A percentile compares a stretch with the other conserved stretches of the same genome.
phyloP scores from a whole-genome alignment of 2,113 vertebrate species.

The Protobothrops mucrosquamatus region DNA sequence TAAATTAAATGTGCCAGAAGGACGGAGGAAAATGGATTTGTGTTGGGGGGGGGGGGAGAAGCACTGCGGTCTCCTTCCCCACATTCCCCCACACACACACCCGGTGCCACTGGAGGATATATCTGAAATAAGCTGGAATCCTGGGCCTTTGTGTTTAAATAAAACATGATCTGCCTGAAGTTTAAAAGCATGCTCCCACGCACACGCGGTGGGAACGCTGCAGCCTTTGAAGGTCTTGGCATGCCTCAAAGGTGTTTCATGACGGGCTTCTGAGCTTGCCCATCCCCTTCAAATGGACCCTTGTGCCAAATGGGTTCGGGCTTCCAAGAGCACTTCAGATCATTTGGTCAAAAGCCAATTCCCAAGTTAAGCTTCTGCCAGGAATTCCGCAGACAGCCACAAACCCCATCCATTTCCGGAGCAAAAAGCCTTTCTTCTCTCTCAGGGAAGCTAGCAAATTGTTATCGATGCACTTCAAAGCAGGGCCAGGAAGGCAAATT shows the following conservation, averaged over 20 bases:
- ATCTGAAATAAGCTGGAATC: conserved; percentile 51
- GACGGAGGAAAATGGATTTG: conserved; percentile 27
- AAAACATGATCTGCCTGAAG: conserved; percentile 49
- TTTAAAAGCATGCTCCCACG: conserved; percentile 33
- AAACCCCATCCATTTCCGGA: not conserved
- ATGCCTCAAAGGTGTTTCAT: not conserved
- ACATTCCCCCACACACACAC: not conserved
- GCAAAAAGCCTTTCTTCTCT: not conserved
- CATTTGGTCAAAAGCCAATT: not conserved
- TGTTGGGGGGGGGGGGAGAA: not conserved
- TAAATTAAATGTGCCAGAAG: conserved; percentile 6
- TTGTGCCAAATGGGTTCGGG: too few relatives aligned
- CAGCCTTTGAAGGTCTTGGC: conserved; percentile 35
- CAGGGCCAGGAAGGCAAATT: not conserved
- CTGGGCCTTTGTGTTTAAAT: conserved; percentile 59
- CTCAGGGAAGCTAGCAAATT: not conserved
- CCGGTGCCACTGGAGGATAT: not conserved
- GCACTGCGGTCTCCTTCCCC: not conserved
- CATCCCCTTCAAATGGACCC: not conserved
- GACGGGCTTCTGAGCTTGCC: not conserved
- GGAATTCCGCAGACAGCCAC: not conserved
- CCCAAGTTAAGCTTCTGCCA: not conserved
- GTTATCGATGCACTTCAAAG: not conserved
- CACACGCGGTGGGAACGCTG: conserved; percentile 28
- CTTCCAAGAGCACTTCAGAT: not conserved